Conservation (phyloP, 2,113 vertebrate genomes). For the Brachyistius frenatus region DNA sequence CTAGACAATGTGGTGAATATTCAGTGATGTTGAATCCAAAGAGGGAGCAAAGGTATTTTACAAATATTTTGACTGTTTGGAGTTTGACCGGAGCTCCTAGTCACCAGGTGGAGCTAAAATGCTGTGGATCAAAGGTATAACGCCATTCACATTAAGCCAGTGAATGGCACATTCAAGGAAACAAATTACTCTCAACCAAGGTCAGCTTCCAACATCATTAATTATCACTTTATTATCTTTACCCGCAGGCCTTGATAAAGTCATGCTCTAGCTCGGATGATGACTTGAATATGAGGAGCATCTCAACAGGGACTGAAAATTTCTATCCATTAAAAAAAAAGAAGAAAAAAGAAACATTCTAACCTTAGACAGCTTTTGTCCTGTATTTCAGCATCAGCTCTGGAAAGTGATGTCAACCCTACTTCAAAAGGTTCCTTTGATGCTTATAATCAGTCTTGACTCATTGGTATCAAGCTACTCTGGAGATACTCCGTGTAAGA, state of each 20-base stretch:
- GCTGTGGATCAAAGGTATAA: conserved; percentile 43
- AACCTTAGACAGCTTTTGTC: conserved; percentile 52
- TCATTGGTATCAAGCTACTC: conserved; percentile 20
- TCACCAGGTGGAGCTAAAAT: conserved; percentile 81
- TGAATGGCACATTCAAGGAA: conserved; percentile 29
- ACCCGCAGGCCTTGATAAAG: conserved; percentile 54
- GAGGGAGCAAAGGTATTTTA: not conserved
- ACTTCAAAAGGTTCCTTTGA: conserved; percentile 49
- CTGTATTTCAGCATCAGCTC: conserved; percentile 49
- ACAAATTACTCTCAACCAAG: conserved; percentile 59
- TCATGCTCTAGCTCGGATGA: conserved; percentile 30
- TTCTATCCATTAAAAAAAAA: conserved; percentile 34
- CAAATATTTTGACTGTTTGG: conserved; percentile 5
- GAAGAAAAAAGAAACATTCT: conserved; percentile 26
- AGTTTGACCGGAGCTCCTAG: conserved; percentile 43
- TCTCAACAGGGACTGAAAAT: conserved; percentile 47
- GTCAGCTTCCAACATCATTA: conserved; percentile 65
- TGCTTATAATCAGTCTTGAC: conserved; percentile 46
- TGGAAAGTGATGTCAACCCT: conserved; percentile 48
- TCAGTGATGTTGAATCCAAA: conserved; percentile 9
- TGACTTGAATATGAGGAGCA: conserved; percentile 45
- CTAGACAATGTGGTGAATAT: not conserved
- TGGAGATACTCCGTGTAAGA: conserved; percentile 39
- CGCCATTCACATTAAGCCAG: conserved; percentile 43
- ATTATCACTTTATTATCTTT: conserved; percentile 74